Evolutionary conservation across 2,797 vertebrate species (phyloP).

Genomic region (Tachyglossus aculeatus): DNA sequence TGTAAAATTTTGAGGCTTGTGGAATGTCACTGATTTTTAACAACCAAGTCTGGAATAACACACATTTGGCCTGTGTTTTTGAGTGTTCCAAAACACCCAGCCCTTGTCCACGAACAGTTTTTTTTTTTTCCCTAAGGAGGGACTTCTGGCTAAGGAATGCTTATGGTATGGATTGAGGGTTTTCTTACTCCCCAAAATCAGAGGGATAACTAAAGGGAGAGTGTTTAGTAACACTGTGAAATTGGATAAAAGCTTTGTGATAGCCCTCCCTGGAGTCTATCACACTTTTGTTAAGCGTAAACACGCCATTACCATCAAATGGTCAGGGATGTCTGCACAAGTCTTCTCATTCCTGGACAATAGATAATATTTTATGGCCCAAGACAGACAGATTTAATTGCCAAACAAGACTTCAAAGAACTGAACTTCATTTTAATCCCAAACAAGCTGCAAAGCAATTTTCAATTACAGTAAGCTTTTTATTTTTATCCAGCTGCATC

Average conservation of each 20-base stretch:
- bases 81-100: too few species aligned
- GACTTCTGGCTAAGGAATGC: too few species aligned
- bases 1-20: constrained; percentile 15
- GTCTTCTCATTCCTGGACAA: constrained; percentile 64
- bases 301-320: constrained; percentile 35
- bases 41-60: too few species aligned
- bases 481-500: constrained; percentile 79
- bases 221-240: background rate
- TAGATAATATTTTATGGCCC: constrained; percentile 62
- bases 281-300: constrained; percentile 6
- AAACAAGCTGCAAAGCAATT: constrained; percentile 74
- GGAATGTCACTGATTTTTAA: constrained; percentile 40
- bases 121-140: too few species aligned
- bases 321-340: constrained; percentile 25
- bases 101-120: too few species aligned
- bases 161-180: constrained; percentile 8
- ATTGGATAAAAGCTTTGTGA: background rate
- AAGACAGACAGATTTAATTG: constrained; percentile 74
- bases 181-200: constrained; percentile 23
- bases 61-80: too few species aligned
- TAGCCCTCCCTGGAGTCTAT: background rate
- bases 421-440: constrained; percentile 75
- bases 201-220: constrained; percentile 4
- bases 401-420: constrained; percentile 72
- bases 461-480: constrained; percentile 78